phyloP scores from a whole-genome alignment of 53 echinoderm and acorn worm genomes.

The Crossaster papposus region DNA sequence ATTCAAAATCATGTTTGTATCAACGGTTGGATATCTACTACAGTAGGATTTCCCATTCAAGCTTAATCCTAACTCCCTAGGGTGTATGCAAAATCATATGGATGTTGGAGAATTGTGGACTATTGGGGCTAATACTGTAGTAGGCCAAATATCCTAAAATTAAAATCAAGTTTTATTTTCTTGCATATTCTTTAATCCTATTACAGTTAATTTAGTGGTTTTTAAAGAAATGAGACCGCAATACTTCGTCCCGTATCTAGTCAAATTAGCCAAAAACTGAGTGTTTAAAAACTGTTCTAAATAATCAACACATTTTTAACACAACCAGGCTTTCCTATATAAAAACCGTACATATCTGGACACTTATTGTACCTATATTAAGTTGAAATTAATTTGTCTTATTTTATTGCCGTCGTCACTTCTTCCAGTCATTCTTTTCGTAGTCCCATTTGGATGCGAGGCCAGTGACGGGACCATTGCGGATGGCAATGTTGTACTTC shows the following conservation, averaged over 20 bases:
- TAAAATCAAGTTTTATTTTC: neutral
- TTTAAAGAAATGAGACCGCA: neutral
- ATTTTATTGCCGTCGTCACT: conserved; percentile 57
- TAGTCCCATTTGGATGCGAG: conserved; percentile 93
- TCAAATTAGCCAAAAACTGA: neutral
- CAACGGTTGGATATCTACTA: neutral
- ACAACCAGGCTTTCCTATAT: neutral
- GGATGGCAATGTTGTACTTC: conserved; percentile 92
- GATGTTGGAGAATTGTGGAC: too few relatives aligned
- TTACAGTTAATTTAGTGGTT: neutral
- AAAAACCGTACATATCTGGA: neutral
- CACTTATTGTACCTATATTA: conserved; percentile 1
- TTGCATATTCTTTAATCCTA: neutral
- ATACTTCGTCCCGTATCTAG: neutral
- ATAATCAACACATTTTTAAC: neutral
- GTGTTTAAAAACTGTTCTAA: neutral
- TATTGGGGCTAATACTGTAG: too few relatives aligned
- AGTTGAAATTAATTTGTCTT: neutral
- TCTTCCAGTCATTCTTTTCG: conserved; percentile 97
- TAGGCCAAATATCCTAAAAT: too few relatives aligned
- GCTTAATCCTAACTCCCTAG: too few relatives aligned
- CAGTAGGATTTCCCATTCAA: neutral
- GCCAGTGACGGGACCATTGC: conserved; percentile 91
- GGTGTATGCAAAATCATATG: too few relatives aligned
- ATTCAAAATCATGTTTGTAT: neutral